Evolutionary conservation across 2,797 vertebrate species (phyloP).

Genomic region (Morelia viridis): DNA sequence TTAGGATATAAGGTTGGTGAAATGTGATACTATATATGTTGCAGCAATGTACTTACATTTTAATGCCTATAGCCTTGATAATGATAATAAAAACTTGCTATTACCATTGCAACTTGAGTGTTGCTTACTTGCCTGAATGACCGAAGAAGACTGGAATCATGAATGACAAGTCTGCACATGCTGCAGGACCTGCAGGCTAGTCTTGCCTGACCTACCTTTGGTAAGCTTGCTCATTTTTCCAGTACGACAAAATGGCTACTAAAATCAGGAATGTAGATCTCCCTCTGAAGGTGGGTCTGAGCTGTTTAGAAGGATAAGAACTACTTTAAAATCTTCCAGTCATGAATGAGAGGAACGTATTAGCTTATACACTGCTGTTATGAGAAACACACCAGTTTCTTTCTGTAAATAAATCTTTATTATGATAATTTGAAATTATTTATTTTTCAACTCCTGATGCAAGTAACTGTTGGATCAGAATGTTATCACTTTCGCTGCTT

Average conservation of each 20-base stretch:
- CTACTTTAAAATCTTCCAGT: not conserved
- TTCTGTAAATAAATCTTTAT: not conserved
- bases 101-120: not conserved
- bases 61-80: not conserved
- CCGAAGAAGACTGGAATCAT: not conserved
- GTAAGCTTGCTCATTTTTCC: not conserved
- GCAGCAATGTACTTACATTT: not conserved
- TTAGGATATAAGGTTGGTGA: not conserved
- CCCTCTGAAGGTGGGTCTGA: not conserved
- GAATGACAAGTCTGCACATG: not conserved
- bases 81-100: not conserved
- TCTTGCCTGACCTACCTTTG: not conserved
- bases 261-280: not conserved
- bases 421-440: not conserved
- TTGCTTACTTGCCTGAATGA: not conserved
- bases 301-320: not conserved
- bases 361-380: not conserved
- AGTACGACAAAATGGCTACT: not conserved
- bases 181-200: not conserved
- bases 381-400: not conserved
- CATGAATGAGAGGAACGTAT: not conserved
- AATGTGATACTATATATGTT: not conserved
- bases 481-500: not conserved
- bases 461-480: not conserved
- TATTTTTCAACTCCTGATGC: not conserved